Conservation (phyloP, 2,888 invertebrate species). For the Agapostemon virescens region DNA sequence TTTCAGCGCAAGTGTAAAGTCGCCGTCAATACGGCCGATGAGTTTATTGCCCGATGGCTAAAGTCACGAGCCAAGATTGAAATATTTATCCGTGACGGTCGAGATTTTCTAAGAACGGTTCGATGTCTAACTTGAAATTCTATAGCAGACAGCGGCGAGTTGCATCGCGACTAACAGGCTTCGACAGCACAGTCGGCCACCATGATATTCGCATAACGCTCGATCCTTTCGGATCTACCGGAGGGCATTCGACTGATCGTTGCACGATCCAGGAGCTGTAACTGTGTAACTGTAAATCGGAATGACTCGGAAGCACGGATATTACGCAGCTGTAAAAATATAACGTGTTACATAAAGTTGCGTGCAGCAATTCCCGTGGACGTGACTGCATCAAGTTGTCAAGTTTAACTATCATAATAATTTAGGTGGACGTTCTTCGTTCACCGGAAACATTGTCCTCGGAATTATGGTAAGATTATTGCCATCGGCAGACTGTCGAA, state of each 20-base stretch:
- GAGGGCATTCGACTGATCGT: not conserved
- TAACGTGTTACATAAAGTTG: not conserved
- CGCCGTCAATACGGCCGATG: constrained; percentile 29
- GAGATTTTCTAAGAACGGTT: constrained; percentile 5
- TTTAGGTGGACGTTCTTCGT: not conserved
- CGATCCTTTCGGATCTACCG: constrained; percentile 7
- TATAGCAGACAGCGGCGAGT: not conserved
- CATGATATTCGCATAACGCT: constrained; percentile 4
- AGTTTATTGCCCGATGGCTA: constrained; percentile 30
- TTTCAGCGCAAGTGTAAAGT: constrained; percentile 34
- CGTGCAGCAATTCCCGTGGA: not conserved
- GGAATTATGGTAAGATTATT: not conserved
- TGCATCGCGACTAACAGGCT: constrained; percentile 7
- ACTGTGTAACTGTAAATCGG: constrained; percentile 36
- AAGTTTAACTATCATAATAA: not conserved
- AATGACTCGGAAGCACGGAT: not conserved
- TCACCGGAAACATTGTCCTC: not conserved
- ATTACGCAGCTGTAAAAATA: not conserved
- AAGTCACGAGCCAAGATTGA: not conserved
- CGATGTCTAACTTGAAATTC: constrained; percentile 16
- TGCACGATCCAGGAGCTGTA: not conserved
- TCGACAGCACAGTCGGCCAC: constrained; percentile 3
- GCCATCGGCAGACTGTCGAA: not conserved
- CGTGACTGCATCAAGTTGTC: not conserved
- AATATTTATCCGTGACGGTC: constrained; percentile 8